A percentile compares a stretch with the other conserved stretches of the same genome.
Evolutionary conservation across 2,113 vertebrate genomes (phyloP).

Genomic region (Catharus fuscescens): DNA sequence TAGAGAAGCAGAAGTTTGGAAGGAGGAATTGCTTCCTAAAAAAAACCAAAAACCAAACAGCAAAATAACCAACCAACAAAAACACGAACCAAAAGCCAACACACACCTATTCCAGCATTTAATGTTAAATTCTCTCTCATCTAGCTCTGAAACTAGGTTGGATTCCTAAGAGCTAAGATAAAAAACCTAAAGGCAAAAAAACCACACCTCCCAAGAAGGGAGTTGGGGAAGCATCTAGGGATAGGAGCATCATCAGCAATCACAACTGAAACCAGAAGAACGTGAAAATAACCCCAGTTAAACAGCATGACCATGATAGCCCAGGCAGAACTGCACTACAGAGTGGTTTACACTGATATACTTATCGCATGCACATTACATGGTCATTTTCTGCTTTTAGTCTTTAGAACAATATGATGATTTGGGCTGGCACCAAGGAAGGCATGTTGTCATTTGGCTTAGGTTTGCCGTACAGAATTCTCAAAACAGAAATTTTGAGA

Average conservation of each 20-base stretch:
- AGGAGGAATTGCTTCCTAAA: not conserved
- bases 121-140: not conserved
- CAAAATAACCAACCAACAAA: not conserved
- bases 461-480: not conserved
- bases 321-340: not conserved
- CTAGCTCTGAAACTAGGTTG: not conserved
- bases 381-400: not conserved
- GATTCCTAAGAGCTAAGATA: not conserved
- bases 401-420: not conserved
- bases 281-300: not conserved
- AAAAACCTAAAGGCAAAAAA: not conserved
- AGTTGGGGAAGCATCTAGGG: not conserved
- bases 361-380: not conserved
- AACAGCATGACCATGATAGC: not conserved
- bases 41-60: not conserved
- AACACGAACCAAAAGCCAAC: not conserved
- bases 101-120: not conserved
- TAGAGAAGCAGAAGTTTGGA: not conserved
- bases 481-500: not conserved
- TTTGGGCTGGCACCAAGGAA: not conserved
- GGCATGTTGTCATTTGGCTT: not conserved
- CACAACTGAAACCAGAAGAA: not conserved
- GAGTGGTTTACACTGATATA: not conserved
- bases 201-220: fast-evolving
- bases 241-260: not conserved